Evolutionary conservation across 2,888 invertebrate species (phyloP), one percentile per base, ranked within the genome.

Genomic region (Apamea epomidion): DNA sequence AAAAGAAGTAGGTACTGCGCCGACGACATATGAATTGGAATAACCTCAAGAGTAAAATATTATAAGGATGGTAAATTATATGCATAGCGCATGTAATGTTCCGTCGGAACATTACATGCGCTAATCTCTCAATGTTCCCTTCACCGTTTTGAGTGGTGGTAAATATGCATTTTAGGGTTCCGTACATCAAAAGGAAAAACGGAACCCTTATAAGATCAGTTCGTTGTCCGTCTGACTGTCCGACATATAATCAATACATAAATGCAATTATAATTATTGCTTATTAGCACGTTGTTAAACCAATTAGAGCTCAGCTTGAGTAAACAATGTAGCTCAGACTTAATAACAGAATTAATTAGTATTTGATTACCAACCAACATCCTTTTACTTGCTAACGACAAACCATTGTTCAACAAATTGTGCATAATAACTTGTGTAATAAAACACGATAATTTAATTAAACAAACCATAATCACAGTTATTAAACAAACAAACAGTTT

Each of bases 371-470:
- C 25, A 21, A 10, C 7, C 7, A 67, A 32, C 21, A 45, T 29
- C 48, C 10, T 2, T 58, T 54, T 25, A 32, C 21, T 12, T 7
- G 29, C n/a, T 25, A 80, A 67, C 21, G 51, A 60, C 2, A 42
- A 48, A 67, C 18, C 42, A 37, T 37, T 64, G 6, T 48, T 45
- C 37, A 81, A 32, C 32, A 75, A 75, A 81, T 48, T 62, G 16
- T 68, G 45, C 58, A 62, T 48, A 72, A 14, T 58, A 70, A 60
- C 18, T 69, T 69, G 25, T 83, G 67, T 69, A 74, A 76, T 65
- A 71, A 71, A 83, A 80, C n/a, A 32, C 54, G 45, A 18, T 69
- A 42, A 37, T 60, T 70, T 62, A 74, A 48, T 68, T 54, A 67
- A 25, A 45, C n/a, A 60, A 42, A 45, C n/a, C n/a, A n/a, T n/a